phyloP scores from a whole-genome alignment of 2,888 invertebrate genomes.

The Sthenelais limicola region DNA sequence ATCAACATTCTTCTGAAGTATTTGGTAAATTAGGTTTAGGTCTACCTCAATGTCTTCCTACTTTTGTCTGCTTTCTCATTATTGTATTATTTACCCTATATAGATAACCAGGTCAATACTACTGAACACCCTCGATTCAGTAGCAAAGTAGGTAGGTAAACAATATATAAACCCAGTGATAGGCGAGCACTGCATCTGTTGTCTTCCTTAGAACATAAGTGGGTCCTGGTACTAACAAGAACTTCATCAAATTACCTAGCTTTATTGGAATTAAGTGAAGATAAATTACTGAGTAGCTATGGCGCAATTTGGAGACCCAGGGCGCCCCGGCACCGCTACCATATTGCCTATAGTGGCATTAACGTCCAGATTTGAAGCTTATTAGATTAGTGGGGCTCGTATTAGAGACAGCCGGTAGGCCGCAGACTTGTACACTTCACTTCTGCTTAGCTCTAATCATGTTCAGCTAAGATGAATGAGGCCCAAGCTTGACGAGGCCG shows the following conservation, averaged over 20 bases:
- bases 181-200: too few relatives aligned
- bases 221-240: slow-evolving; percentile 15
- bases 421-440: slow-evolving; percentile 21
- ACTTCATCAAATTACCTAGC: slow-evolving; percentile 20
- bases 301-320: slow-evolving; percentile 30
- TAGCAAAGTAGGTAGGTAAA: too few relatives aligned
- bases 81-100: too few relatives aligned
- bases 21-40: too few relatives aligned
- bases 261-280: slow-evolving; percentile 39
- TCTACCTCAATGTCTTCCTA: too few relatives aligned
- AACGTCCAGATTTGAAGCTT: not conserved
- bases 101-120: too few relatives aligned
- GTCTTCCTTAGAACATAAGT: slow-evolving; percentile 24
- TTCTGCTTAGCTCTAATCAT: slow-evolving; percentile 32
- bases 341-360: slow-evolving; percentile 38
- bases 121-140: too few relatives aligned
- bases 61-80: too few relatives aligned
- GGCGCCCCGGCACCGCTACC: too few relatives aligned
- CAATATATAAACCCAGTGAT: too few relatives aligned
- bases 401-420: not conserved
- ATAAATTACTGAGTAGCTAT: slow-evolving; percentile 17
- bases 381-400: slow-evolving; percentile 16
- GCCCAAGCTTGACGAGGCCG: too few relatives aligned
- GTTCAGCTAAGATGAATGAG: slow-evolving; percentile 32
- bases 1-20: too few relatives aligned